phyloP scores from a whole-genome alignment of 2,113 vertebrate species.

The Motacilla tschutschensis region DNA sequence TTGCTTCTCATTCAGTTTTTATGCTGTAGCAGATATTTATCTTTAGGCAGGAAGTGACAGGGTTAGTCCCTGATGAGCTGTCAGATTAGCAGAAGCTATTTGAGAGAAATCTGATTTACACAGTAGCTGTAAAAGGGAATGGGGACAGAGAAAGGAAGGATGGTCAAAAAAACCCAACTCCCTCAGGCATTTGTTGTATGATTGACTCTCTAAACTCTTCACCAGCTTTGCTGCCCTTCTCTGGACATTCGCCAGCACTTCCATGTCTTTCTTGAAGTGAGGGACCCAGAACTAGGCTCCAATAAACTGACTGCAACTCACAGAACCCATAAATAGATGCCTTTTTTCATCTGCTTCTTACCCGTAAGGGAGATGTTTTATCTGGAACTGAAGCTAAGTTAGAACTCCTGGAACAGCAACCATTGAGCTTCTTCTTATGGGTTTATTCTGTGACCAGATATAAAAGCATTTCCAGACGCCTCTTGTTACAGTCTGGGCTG shows the following conservation, averaged over 20 bases:
- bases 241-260: neutral
- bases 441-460: neutral
- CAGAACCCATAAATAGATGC: neutral
- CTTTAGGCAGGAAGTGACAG: neutral
- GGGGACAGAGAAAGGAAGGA: neutral
- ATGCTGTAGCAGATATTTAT: neutral
- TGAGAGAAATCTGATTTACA: constrained; percentile 22
- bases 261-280: too few relatives aligned
- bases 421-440: neutral
- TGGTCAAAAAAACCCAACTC: neutral
- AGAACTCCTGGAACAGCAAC: neutral
- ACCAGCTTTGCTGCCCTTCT: neutral
- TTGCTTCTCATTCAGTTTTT: neutral
- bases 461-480: neutral
- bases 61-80: constrained; percentile 34
- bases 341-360: neutral
- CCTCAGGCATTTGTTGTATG: neutral
- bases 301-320: neutral
- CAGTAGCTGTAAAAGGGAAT: neutral
- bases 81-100: constrained; percentile 24
- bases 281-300: neutral
- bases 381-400: neutral
- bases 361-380: neutral
- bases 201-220: neutral
- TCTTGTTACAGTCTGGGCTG: neutral